Evolutionary conservation across 2,797 vertebrate species (phyloP), one percentile per base, ranked within the genome.

Genomic region (Sebastes hopkinsi): DNA sequence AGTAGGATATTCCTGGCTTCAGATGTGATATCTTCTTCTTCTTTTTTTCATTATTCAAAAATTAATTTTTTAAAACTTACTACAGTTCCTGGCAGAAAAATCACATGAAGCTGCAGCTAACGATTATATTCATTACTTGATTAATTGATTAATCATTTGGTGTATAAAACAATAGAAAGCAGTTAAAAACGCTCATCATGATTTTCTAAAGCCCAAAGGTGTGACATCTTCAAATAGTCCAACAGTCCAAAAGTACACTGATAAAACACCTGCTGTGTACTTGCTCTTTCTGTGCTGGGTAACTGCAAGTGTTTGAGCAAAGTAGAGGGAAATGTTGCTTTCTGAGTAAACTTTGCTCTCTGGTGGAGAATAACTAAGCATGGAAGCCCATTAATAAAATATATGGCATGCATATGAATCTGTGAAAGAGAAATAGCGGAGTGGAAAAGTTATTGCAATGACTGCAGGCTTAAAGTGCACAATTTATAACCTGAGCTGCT

Each of bases 261-360:
- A 56, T 56, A 25, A 29, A 60, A 60, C 14, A 11, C 18, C 27
- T 29, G 58, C 16, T 60, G 58, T 30, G 27, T 10, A 60, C 27
- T 2, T 20, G 58, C 27, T 56, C 55, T 46, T 46, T 46, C 16
- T 46, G 42, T 18, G 3, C 3, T 46, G 42, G 42, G 42, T 46
- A 46, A 46, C 42, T 52, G 20, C 20, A 52, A 52, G 50, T n/a
- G 50, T 52, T 52, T 20, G 20, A 52, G 50, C 50, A n/a, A 52
- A 52, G 7, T 13, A 22, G 7, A 34, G 60, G 22, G 32, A 36
- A 20, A 1, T 8, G n/a, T 59, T 71, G 18, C 30, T 83, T 79
- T 70, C 46, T 79, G 32, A 36, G 79, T 58, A 55, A 83, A 86
- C 14, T 65, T 23, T 65, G 78, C 83, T 75, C 71, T 85, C 83